Percentiles rank a stretch among this genome's conserved stretches.
These are phyloP conservation scores for Cephonodes hylas DNA, from an alignment of 2,888 invertebrate genomes.

Conservation along the genomic window DNA sequence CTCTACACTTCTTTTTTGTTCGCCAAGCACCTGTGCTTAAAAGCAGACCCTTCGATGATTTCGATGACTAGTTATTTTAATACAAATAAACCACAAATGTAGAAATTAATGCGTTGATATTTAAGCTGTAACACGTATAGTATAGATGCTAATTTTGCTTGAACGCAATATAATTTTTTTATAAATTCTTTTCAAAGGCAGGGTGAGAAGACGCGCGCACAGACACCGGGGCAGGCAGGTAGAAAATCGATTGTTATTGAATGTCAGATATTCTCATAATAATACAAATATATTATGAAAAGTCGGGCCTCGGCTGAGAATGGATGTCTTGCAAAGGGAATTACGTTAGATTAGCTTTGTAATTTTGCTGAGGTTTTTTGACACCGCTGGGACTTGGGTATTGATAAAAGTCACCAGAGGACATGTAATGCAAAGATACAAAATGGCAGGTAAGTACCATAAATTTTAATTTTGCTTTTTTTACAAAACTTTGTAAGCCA, in stretches of 20 bases:
- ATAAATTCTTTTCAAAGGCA: constrained; percentile 46
- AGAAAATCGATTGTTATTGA: constrained; percentile 70
- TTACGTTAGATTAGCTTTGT: constrained; percentile 8
- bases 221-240: constrained; percentile 65
- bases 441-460: background rate
- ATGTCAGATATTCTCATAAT: constrained; percentile 47
- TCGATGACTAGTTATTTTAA: constrained; percentile 71
- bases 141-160: constrained; percentile 14
- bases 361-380: constrained; percentile 2
- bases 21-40: constrained; percentile 65
- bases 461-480: background rate
- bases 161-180: constrained; percentile 31
- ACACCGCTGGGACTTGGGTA: constrained; percentile 15
- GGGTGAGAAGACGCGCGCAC: constrained; percentile 65
- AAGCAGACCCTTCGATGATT: constrained; percentile 55
- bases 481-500: background rate
- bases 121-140: background rate
- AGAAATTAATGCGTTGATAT: constrained; percentile 17
- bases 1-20: constrained; percentile 36
- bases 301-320: background rate
- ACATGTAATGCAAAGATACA: background rate
- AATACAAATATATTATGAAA: constrained; percentile 42
- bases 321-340: background rate
- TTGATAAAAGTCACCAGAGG: background rate
- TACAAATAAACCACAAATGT: constrained; percentile 39